Evolutionary conservation across 2,113 vertebrate species (phyloP).

Genomic region (Microcebus griseorufus): DNA sequence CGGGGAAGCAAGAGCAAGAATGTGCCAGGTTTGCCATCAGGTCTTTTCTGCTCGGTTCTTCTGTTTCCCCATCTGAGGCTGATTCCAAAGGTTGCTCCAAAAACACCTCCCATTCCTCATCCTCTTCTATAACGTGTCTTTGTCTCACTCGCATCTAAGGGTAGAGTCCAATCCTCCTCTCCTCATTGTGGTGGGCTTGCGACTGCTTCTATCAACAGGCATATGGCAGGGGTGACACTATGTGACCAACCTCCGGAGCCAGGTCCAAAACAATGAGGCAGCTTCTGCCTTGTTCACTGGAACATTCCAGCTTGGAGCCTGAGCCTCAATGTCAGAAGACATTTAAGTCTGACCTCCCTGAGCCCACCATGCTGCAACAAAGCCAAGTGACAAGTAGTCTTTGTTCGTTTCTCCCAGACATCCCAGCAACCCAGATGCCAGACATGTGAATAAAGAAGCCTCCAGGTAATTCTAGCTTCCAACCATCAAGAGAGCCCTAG

Average conservation of each 20-base stretch:
- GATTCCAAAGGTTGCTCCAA: background rate
- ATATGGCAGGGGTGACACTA: too few relatives aligned
- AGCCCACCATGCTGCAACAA: background rate
- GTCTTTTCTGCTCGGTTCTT: background rate
- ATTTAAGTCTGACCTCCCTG: background rate
- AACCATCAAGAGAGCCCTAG: background rate
- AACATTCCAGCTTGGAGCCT: background rate
- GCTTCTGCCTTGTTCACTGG: background rate
- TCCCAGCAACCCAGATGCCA: background rate
- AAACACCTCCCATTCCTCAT: background rate
- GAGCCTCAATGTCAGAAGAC: background rate
- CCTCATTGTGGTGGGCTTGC: background rate
- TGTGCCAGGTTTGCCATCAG: accelerated
- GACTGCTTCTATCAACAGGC: background rate
- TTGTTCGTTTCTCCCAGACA: background rate
- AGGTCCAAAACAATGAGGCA: background rate
- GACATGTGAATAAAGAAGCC: background rate
- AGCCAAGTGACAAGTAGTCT: background rate
- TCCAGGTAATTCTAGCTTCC: background rate
- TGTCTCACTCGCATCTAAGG: background rate
- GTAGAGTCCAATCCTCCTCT: background rate
- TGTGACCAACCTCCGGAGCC: background rate
- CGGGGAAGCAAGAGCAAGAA: background rate
- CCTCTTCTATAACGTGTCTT: background rate
- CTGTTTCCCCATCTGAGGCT: background rate